Evolutionary conservation across 1,140 invertebrate genomes (phyloP), one percentile per base, ranked within the genome.

Genomic region (Thalassaphorura encarpata): DNA sequence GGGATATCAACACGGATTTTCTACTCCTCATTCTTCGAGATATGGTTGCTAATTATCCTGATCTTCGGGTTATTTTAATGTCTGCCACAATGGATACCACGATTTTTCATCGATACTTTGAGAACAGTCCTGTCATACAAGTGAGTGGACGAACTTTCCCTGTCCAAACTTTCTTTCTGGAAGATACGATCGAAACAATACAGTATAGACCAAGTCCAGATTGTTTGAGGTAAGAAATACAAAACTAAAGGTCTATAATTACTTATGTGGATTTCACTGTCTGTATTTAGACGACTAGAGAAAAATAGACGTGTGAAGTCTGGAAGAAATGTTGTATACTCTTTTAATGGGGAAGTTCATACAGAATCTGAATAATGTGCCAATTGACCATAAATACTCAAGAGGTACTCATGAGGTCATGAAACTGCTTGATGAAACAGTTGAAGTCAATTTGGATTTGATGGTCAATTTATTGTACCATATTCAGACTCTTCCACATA

Each of bases 1-100:
- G 95, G 36, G 94, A 98, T 71, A 87, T 94, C 0, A 96, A 97
- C 70, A 90, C 87, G 27, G 96, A 99, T 70, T 98, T 98, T 67
- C 81, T 97, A 5, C 79, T 99, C 73, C 91, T 96, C 41, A 81
- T 96, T 0, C 73, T 99, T 0, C 76, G 90, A 24, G 91, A 98
- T 69, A 92, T 96, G 82, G 80, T 97, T 1, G 82, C 85, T 55
- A 82, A 82, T 0, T 93, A 91, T 69, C 87, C 87, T 0, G 87
- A 95, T 66, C 69, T 97, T 15, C 78, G 89, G 54, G 79, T 99
- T 4, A 90, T 99, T 66, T 77, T 98, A 21, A 98, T 99, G 94
- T 97, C 92, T 6, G 95, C 96, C 3, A 96, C 95, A 0, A 89
- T 98, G 53, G 91, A 96, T 67, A 91, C 87, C 0, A 80, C 84